Conservation (phyloP, 2,888 invertebrate species). For the Amphiduros pacificus region DNA sequence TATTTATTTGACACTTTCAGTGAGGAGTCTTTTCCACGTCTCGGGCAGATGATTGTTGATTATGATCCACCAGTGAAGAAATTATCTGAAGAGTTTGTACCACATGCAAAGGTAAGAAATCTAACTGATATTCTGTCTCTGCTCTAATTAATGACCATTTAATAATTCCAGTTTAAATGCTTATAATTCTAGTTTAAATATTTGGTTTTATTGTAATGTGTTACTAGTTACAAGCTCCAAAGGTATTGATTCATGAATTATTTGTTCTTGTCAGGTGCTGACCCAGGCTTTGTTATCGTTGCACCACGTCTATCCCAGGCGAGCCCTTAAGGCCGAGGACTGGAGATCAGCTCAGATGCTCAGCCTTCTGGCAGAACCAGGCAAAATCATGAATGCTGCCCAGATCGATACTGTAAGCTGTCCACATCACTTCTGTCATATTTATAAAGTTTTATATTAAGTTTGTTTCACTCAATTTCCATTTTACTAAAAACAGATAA, state of each 20-base stretch:
- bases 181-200: no score
- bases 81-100: constrained; percentile 93
- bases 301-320: constrained; percentile 80
- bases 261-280: no score
- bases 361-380: constrained; percentile 90
- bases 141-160: no score
- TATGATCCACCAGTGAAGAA: constrained; percentile 94
- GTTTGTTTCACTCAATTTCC: no score
- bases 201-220: no score
- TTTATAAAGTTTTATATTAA: no score
- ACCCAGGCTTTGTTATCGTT: constrained; percentile 85
- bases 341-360: constrained; percentile 73
- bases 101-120: constrained; percentile 74
- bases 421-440: no score
- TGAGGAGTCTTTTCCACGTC: constrained; percentile 76
- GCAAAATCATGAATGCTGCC: constrained; percentile 90
- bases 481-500: no score
- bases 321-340: constrained; percentile 90
- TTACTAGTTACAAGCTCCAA: no score
- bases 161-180: no score
- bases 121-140: background rate
- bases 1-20: constrained; percentile 33
- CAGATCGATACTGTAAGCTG: constrained; percentile 78
- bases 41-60: constrained; percentile 97
- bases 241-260: no score